Conservation (phyloP, 1,140 invertebrate genomes). For the Atta cephalotes region DNA sequence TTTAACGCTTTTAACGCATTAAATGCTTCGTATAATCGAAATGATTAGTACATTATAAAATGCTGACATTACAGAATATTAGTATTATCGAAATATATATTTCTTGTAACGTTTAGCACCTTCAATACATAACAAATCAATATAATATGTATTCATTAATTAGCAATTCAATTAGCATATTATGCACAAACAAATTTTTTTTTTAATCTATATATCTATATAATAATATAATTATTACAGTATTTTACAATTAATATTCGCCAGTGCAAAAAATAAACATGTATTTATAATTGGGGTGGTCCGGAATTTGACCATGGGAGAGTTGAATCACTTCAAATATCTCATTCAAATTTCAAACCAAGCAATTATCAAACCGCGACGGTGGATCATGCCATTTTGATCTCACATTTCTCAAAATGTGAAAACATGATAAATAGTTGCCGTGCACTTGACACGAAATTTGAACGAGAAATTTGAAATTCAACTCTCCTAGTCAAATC, state of each 20-base stretch:
- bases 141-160: background rate
- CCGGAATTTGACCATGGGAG: too few relatives aligned
- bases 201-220: background rate
- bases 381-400: too few relatives aligned
- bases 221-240: background rate
- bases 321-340: too few relatives aligned
- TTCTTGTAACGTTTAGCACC: background rate
- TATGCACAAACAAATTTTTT: background rate
- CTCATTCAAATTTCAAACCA: too few relatives aligned
- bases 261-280: background rate
- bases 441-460: too few relatives aligned
- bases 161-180: background rate
- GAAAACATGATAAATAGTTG: too few relatives aligned
- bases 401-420: too few relatives aligned
- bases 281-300: background rate
- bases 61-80: background rate
- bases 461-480: too few relatives aligned
- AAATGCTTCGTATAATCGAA: background rate
- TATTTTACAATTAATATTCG: background rate
- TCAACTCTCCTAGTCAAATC: too few relatives aligned
- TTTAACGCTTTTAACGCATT: too few relatives aligned
- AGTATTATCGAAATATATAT: background rate
- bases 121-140: background rate
- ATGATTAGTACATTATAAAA: background rate
- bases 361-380: too few relatives aligned